Percentiles rank a stretch among this genome's conserved stretches.
These are phyloP conservation scores for Leucosticte australis DNA, from an alignment of 2,113 vertebrate genomes.

Conservation along the genomic window DNA sequence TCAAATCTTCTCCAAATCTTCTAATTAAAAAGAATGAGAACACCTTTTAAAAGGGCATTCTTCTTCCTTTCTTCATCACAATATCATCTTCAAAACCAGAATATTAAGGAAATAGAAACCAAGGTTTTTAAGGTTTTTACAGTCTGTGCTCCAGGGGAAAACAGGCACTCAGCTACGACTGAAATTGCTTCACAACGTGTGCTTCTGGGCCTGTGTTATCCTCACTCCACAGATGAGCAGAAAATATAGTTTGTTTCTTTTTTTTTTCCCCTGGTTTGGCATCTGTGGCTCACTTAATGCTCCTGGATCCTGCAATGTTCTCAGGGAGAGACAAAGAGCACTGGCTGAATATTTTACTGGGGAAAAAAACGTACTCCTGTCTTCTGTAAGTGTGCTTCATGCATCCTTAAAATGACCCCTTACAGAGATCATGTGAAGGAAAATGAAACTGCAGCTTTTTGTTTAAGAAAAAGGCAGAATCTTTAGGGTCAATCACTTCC, in stretches of 20 bases:
- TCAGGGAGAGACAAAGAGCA: conserved; percentile 43
- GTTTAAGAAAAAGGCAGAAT: conserved; percentile 34
- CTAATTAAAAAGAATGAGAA: neutral
- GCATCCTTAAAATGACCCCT: conserved; percentile 60
- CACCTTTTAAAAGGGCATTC: neutral
- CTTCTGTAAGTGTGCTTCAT: neutral
- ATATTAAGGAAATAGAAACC: conserved; percentile 73
- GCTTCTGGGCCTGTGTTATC: conserved; percentile 72
- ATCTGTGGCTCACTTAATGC: conserved; percentile 63
- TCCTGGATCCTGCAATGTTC: conserved; percentile 61
- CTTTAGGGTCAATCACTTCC: conserved; percentile 22
- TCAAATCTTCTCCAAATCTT: neutral
- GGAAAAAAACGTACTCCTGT: neutral
- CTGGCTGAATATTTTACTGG: conserved; percentile 22
- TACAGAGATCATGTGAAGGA: neutral
- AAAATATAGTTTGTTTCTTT: conserved; percentile 78
- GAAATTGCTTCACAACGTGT: conserved; percentile 75
- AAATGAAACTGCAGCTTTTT: conserved; percentile 45
- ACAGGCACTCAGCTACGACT: conserved; percentile 74
- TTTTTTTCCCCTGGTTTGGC: conserved; percentile 22
- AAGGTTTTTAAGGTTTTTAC: conserved; percentile 70
- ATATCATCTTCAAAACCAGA: conserved; percentile 61
- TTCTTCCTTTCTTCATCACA: conserved; percentile 47
- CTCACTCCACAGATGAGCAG: conserved; percentile 74
- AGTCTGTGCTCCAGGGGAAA: conserved; percentile 76